Evolutionary conservation across 2,888 invertebrate species (phyloP).

Genomic region (Dryobota labecula): DNA sequence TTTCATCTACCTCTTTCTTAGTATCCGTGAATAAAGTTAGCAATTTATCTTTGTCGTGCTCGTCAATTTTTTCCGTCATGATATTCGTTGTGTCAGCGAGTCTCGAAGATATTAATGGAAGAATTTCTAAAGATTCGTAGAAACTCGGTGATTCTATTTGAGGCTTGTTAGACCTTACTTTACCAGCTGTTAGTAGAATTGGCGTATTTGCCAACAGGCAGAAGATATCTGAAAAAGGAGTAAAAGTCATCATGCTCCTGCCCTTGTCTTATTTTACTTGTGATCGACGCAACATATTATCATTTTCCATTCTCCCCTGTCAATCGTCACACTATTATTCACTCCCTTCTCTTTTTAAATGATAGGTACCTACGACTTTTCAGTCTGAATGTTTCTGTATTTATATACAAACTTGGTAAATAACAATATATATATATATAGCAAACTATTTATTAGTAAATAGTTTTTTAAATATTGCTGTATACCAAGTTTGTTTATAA

Average conservation of each 20-base stretch:
- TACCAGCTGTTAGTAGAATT: neutral
- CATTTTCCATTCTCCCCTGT: neutral
- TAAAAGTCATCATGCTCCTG: neutral
- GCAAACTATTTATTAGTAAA: too few species aligned
- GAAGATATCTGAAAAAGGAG: conserved; percentile 12
- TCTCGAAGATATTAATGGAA: neutral
- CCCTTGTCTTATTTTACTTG: neutral
- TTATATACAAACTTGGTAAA: too few species aligned
- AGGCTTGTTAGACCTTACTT: accelerated
- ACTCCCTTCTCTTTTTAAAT: too few species aligned
- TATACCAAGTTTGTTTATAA: too few species aligned
- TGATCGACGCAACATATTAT: neutral
- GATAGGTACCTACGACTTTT: too few species aligned
- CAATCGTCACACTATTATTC: neutral
- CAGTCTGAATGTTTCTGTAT: too few species aligned
- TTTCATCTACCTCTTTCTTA: conserved; percentile 40
- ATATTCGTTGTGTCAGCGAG: neutral
- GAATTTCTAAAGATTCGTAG: conserved; percentile 14
- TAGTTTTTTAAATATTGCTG: too few species aligned
- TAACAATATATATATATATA: too few species aligned
- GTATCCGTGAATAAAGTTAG: conserved; percentile 20
- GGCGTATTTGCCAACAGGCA: conserved; percentile 13
- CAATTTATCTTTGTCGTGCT: neutral
- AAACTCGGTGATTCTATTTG: neutral
- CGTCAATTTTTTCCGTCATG: neutral